Base-by-base conservation (phyloP, 2,113 vertebrate genomes). In the Cynoglossus semilaevis region DNA sequence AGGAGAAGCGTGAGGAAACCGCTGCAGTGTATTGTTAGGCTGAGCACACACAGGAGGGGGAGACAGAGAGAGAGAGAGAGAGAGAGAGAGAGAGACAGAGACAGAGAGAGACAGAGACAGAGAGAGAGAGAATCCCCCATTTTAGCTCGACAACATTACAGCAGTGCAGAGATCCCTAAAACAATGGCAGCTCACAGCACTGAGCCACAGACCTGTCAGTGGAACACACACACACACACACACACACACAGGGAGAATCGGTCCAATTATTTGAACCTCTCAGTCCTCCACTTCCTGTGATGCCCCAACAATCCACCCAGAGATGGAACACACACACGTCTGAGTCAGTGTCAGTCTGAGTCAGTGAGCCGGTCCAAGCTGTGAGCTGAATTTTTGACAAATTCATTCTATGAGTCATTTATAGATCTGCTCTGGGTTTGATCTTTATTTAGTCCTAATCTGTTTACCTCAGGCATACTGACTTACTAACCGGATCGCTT, bases 11-110 rank as follows among this genome's bases (percentile, higher is more conserved):
- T 54, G 62, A 77, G 73, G 77, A 81, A 86, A 87, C 74, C 78
- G 87, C 88, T 88, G 88, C 86, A 81, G 84, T 83, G 79, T 81
- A 86, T 85, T 88, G 87, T 86, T 65, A 84, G 82, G 74, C 85
- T 77, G 81, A 77, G 58, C 17, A 73, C 78, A 81, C 61, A 84
- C 79, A 58, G 71, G 75, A 85, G 72, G 72, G 80, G 77, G 82
- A 85, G 85, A 82, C 65, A 79, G 76, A 73, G 81, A 75, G 76
- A 73, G 80, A 76, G 82, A 87, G 83, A 85, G 85, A 82, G 63
- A 77, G 76, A 73, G 81, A 73, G 76, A 73, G 82, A 76, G 82
- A 87, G 83, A 85, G n/a, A n/a, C n/a, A n/a, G 82, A 85, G 85
- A 82, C 65, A 79, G 76, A 73, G 81, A 75, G 76, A 73, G 80